Base-by-base conservation (phyloP, 2,113 vertebrate species). In the Mus spicilegus region DNA sequence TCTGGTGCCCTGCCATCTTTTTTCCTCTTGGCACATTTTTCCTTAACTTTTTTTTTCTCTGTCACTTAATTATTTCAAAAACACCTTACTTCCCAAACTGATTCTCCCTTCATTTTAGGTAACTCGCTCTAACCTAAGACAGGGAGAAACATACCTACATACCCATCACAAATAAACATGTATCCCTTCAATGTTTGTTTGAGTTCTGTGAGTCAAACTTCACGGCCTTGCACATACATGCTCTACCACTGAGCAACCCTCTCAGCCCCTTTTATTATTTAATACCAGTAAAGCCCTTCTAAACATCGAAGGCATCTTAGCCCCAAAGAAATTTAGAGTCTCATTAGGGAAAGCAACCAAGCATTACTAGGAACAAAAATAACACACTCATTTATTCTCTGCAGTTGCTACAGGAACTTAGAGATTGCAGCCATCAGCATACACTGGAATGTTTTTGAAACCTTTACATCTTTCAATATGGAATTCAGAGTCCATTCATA, bases 341-440 rank as follows among this genome's bases (percentile, higher is more conserved):
- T 97, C 94, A 92, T 95, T 84, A 95, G 12, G 65, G n/a, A 88
- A 80, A 88, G 16, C 85, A 94, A 92, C 14, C 61, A 95, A 85
- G 33, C n/a, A 95, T 51, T 56, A 56, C 65, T 73, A 63, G 90
- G 58, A 97, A 97, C 42, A 88, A 92, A 75, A 49, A 86, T 46
- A 1, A 5, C n/a, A 86, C 14, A 81, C 78, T 81, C 36, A 65
- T 87, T 51, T 90, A 54, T 91, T 85, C 69, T 76, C 61, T 87
- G 26, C 73, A 91, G 33, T 77, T 91, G 61, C 67, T 63, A 63
- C 13, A 51, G 49, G 58, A 70, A 95, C 76, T 67, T 85, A 61
- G 87, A 94, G 61, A 94, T 70, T n/a, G 36, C 61, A 6, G 49
- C 87, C 24, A 77, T 93, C 22, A 96, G 39, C 22, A 90, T 36